phyloP scores from a whole-genome alignment of 2,113 vertebrate genomes.

The Melanerpes aurifrons region DNA sequence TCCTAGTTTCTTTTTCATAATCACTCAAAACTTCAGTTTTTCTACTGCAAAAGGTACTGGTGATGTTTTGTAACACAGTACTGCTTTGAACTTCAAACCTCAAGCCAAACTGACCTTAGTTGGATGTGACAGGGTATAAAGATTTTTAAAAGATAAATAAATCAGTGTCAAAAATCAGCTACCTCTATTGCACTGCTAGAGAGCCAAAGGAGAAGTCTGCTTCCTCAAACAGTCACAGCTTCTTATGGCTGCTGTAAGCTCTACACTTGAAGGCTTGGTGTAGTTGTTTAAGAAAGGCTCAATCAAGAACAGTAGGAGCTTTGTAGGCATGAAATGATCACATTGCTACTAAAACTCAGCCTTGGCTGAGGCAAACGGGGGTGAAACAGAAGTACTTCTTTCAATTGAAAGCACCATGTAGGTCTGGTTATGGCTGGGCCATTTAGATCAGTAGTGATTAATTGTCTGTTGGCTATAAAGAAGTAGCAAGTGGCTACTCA shows the following conservation, averaged over 20 bases:
- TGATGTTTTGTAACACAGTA: neutral
- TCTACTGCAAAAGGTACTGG: neutral
- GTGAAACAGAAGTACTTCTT: neutral
- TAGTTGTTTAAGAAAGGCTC: neutral
- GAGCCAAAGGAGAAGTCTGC: neutral
- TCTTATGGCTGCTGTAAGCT: neutral
- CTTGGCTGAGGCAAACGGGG: neutral
- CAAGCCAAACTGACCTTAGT: neutral
- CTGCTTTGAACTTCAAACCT: neutral
- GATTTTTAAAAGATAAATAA: neutral
- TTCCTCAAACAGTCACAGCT: neutral
- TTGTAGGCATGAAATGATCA: neutral
- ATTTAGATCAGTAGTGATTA: neutral
- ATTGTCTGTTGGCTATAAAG: neutral
- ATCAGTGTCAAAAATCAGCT: neutral
- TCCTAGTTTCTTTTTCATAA: neutral
- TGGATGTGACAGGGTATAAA: neutral
- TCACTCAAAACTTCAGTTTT: neutral
- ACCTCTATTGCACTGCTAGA: neutral
- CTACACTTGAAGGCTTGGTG: neutral
- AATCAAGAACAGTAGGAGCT: neutral
- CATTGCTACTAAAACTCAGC: neutral
- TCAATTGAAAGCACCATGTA: neutral
- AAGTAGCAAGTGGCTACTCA: neutral
- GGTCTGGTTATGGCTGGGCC: neutral